These are phyloP conservation scores for Aphelocoma californica DNA, from an alignment of 2,797 vertebrate species.

Conservation along the genomic window DNA sequence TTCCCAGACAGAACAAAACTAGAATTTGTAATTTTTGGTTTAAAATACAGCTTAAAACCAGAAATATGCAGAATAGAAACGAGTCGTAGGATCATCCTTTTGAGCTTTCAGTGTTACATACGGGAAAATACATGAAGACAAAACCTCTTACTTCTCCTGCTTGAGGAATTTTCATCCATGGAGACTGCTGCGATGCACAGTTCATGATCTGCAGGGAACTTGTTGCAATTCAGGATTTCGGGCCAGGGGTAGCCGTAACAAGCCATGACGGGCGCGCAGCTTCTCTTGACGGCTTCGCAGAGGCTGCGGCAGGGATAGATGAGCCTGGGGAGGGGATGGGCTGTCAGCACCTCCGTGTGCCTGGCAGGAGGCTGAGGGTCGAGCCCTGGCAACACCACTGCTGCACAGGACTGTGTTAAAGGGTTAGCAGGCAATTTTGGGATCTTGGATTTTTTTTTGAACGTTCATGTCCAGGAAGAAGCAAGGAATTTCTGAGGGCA, in stretches of 20 bases:
- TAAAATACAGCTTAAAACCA: not conserved
- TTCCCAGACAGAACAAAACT: not conserved
- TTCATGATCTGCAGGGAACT: conserved; percentile 82
- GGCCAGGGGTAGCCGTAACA: conserved; percentile 88
- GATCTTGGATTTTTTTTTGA: not conserved
- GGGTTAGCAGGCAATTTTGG: not conserved
- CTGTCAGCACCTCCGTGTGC: not conserved
- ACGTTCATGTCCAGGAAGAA: not conserved
- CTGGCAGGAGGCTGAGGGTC: not conserved
- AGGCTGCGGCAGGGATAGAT: conserved; percentile 84
- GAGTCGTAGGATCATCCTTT: not conserved
- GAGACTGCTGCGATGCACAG: conserved; percentile 84
- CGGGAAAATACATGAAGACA: not conserved
- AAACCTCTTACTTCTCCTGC: conserved; percentile 72
- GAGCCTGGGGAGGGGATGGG: conserved; percentile 68
- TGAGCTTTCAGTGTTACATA: not conserved
- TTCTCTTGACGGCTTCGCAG: conserved; percentile 83
- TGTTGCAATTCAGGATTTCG: conserved; percentile 82
- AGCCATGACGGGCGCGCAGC: conserved; percentile 85
- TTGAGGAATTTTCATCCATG: conserved; percentile 61
- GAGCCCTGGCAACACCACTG: not conserved
- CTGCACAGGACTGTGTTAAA: not conserved
- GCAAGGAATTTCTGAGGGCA: not conserved
- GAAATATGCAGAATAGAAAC: not conserved
- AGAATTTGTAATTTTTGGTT: not conserved